phyloP scores from a whole-genome alignment of 2,888 invertebrate genomes.

The Marronus borbonicus region DNA sequence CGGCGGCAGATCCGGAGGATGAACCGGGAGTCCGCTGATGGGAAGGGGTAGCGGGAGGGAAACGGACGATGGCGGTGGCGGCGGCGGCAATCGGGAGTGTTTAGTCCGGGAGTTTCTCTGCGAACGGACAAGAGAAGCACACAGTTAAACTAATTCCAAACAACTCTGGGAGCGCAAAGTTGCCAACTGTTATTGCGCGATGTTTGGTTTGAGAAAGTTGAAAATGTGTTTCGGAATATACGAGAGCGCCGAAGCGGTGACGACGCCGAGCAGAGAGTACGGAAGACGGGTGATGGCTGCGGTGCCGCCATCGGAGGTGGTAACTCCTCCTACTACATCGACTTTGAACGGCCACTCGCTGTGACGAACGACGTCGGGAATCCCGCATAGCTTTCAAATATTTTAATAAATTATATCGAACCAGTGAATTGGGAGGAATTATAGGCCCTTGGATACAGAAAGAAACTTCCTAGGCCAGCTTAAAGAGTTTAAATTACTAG shows the following conservation, averaged over 20 bases:
- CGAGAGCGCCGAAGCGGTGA: slow-evolving; percentile 38
- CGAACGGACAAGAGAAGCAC: slow-evolving; percentile 58
- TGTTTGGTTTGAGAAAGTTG: slow-evolving; percentile 67
- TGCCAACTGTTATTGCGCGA: slow-evolving; percentile 68
- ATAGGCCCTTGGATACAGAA: slow-evolving; percentile 10
- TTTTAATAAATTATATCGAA: slow-evolving; percentile 62
- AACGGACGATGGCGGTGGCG: slow-evolving; percentile 12
- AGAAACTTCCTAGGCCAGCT: neutral
- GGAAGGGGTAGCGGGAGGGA: slow-evolving; percentile 54
- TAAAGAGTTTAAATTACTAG: no score
- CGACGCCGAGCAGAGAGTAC: slow-evolving; percentile 2
- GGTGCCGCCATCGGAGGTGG: slow-evolving; percentile 51
- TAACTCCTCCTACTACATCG: slow-evolving; percentile 39
- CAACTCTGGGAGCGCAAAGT: slow-evolving; percentile 60
- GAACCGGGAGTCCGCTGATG: slow-evolving; percentile 52
- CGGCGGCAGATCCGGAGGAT: slow-evolving; percentile 48
- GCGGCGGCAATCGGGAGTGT: slow-evolving; percentile 28
- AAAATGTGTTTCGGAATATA: slow-evolving; percentile 65
- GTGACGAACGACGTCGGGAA: slow-evolving; percentile 35
- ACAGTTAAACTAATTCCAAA: slow-evolving; percentile 67
- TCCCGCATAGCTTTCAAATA: slow-evolving; percentile 57
- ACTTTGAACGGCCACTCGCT: slow-evolving; percentile 35
- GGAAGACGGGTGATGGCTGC: slow-evolving; percentile 31
- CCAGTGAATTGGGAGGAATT: slow-evolving; percentile 29
- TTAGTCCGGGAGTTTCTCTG: slow-evolving; percentile 36